Conservation (phyloP, 2,888 invertebrate genomes). For the Agrotis puta region DNA sequence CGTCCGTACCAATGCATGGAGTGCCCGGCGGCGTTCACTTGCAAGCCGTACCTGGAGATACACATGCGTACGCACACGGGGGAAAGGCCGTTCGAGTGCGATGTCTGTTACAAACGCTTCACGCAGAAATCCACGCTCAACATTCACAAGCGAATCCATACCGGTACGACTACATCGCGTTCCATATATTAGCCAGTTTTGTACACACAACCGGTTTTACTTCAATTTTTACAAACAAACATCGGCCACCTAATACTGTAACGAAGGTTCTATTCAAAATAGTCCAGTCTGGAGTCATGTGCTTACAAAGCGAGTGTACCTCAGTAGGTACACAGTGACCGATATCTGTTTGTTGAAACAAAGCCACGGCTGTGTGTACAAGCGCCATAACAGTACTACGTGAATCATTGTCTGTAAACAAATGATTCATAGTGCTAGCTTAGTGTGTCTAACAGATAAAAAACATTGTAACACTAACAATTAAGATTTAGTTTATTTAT, state of each 20-base stretch:
- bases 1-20: constrained; percentile 91
- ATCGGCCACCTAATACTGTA: constrained; percentile 3
- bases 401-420: constrained; percentile 25
- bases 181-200: constrained; percentile 30
- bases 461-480: constrained; percentile 60
- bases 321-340: constrained; percentile 6
- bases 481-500: constrained; percentile 8
- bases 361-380: constrained; percentile 47
- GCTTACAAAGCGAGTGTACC: background rate
- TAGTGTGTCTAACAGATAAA: constrained; percentile 61
- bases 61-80: constrained; percentile 92
- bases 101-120: constrained; percentile 91
- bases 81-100: constrained; percentile 91
- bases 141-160: constrained; percentile 91
- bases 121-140: constrained; percentile 91
- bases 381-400: constrained; percentile 32
- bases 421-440: constrained; percentile 44
- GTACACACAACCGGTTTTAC: constrained; percentile 22
- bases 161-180: constrained; percentile 82
- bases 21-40: constrained; percentile 91
- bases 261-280: background rate
- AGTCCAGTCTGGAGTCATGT: background rate
- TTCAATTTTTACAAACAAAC: constrained; percentile 4
- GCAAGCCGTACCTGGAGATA: constrained; percentile 92
- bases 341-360: constrained; percentile 41